Evolutionary conservation across 2,888 invertebrate genomes (phyloP).

Genomic region (Dryococelus australis): DNA sequence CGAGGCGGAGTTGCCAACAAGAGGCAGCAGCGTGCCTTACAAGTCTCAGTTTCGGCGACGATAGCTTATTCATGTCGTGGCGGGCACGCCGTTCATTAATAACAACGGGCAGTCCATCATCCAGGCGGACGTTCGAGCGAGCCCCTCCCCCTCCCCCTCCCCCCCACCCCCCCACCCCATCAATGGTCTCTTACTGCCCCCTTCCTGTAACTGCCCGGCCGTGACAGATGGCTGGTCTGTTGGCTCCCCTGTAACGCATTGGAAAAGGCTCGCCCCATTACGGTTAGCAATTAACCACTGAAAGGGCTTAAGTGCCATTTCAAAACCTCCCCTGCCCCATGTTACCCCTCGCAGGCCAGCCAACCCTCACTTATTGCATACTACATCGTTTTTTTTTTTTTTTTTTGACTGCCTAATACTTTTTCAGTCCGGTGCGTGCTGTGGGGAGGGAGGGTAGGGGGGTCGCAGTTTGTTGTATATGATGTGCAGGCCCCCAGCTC

Average conservation of each 20-base stretch:
- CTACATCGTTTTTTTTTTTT: background rate
- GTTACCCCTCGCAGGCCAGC: background rate
- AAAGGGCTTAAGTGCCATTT: conserved; percentile 16
- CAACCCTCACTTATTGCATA: conserved; percentile 5
- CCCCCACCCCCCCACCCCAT: background rate
- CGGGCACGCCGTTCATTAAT: background rate
- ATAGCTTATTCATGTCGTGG: background rate
- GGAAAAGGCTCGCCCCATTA: background rate
- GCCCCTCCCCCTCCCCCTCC: background rate
- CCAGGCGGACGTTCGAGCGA: background rate
- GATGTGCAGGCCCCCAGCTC: background rate
- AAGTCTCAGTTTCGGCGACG: too few species aligned
- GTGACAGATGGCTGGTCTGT: conserved; percentile 9
- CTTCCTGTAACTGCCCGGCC: background rate
- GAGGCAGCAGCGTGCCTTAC: too few species aligned
- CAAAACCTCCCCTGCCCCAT: background rate
- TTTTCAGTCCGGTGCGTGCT: too few species aligned
- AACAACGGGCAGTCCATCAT: background rate
- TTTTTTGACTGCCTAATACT: background rate
- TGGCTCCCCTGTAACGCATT: background rate
- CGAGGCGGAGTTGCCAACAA: too few species aligned
- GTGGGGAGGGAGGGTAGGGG: background rate
- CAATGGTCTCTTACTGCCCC: too few species aligned
- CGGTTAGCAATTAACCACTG: background rate
- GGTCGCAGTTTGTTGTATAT: background rate